A percentile compares a stretch with the other conserved stretches of the same genome.
Evolutionary conservation across 1,140 invertebrate species (phyloP).

Genomic region (Eumeta japonica): DNA sequence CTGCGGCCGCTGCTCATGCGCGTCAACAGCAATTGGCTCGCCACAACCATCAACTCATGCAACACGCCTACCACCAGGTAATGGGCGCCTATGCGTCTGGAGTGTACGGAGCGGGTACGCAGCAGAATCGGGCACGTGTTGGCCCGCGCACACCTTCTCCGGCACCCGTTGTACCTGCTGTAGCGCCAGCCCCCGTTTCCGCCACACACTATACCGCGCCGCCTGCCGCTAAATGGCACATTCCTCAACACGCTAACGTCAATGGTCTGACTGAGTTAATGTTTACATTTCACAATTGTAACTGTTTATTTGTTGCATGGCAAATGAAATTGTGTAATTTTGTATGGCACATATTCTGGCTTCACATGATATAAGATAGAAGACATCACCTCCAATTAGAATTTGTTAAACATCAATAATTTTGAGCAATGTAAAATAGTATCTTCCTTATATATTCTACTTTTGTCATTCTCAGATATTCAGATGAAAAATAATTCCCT

Average conservation of each 20-base stretch:
- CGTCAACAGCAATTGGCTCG: constrained; percentile 35
- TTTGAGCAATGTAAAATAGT: no score
- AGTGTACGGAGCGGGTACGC: constrained; percentile 26
- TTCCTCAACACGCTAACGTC: constrained; percentile 60
- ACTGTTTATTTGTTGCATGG: not conserved
- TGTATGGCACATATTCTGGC: no score
- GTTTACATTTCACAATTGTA: not conserved
- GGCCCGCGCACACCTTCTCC: constrained; percentile 23
- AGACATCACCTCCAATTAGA: no score
- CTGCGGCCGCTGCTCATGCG: constrained; percentile 6
- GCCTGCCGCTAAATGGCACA: constrained; percentile 63
- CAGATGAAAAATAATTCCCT: no score
- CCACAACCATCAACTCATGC: constrained; percentile 23
- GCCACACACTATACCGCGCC: constrained; percentile 7
- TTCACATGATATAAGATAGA: no score
- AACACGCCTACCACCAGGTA: constrained; percentile 44
- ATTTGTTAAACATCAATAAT: no score
- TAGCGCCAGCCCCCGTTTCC: not conserved
- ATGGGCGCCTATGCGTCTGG: constrained; percentile 24
- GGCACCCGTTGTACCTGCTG: constrained; percentile 10
- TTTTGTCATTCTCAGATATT: no score
- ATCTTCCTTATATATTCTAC: no score
- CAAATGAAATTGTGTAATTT: constrained; percentile 8
- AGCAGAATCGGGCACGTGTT: constrained; percentile 8
- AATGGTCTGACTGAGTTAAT: constrained; percentile 38